Percentiles rank a stretch among this genome's conserved stretches.
phyloP scores from a whole-genome alignment of 2,113 vertebrate species.

The Percopsis transmontana region DNA sequence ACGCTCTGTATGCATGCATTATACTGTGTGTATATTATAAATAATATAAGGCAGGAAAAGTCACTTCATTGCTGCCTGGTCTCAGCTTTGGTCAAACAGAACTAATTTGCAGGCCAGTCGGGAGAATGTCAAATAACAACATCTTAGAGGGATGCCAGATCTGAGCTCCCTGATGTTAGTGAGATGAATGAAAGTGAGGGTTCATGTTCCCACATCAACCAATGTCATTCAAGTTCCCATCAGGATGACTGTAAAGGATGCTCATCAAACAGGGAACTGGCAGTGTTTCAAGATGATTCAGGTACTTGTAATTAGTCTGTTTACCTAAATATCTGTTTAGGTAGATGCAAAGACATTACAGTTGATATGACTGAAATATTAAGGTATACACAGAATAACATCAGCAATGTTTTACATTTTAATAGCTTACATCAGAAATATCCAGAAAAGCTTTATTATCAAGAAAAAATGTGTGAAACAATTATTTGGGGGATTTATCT shows the following conservation, averaged over 20 bases:
- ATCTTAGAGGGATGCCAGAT: constrained; percentile 67
- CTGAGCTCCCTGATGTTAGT: constrained; percentile 74
- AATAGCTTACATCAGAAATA: not conserved
- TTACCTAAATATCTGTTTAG: constrained; percentile 4
- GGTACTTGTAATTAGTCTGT: constrained; percentile 30
- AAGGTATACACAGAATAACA: not conserved
- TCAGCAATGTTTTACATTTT: not conserved
- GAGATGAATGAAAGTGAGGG: constrained; percentile 73
- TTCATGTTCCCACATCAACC: constrained; percentile 86
- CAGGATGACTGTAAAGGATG: constrained; percentile 60
- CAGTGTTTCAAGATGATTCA: constrained; percentile 29
- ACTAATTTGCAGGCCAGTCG: constrained; percentile 78
- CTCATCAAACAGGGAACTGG: constrained; percentile 17
- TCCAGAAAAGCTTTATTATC: not conserved
- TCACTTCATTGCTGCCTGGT: constrained; percentile 57
- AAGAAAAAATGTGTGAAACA: not conserved
- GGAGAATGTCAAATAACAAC: constrained; percentile 75
- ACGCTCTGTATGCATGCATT: too few species aligned
- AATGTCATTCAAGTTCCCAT: constrained; percentile 85
- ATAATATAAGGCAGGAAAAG: constrained; percentile 49
- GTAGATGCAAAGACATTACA: not conserved
- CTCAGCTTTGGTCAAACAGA: constrained; percentile 78
- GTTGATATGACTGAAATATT: too few species aligned
- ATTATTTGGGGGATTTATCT: not conserved
- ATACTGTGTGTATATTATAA: too few species aligned